phyloP scores from a whole-genome alignment of 2,888 invertebrate species.

The Baronia brevicornis region DNA sequence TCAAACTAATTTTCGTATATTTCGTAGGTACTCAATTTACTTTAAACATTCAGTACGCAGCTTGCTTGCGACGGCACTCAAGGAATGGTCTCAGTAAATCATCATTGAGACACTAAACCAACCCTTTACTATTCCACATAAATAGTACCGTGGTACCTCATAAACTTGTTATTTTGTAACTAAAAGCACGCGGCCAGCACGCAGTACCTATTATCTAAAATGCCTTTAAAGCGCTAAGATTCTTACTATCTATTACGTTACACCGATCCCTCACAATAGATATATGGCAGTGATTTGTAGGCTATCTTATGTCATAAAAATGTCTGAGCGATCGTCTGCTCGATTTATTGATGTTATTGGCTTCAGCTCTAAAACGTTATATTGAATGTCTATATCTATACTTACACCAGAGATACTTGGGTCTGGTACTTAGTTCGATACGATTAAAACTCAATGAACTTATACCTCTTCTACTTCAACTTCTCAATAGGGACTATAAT shows the following conservation, averaged over 20 bases:
- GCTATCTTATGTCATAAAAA: constrained; percentile 51
- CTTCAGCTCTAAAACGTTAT: constrained; percentile 17
- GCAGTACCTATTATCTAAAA: constrained; percentile 61
- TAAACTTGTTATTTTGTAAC: constrained; percentile 68
- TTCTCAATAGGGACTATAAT: too few species aligned
- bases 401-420: too few species aligned
- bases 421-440: too few species aligned
- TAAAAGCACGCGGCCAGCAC: constrained; percentile 48
- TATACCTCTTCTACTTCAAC: too few species aligned
- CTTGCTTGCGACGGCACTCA: constrained; percentile 32
- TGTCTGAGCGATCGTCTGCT: constrained; percentile 45
- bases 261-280: constrained; percentile 37
- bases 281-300: constrained; percentile 60
- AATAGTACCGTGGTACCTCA: constrained; percentile 47
- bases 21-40: too few species aligned
- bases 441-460: too few species aligned
- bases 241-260: constrained; percentile 38
- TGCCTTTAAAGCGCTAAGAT: constrained; percentile 59
- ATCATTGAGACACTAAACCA: constrained; percentile 56
- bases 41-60: too few species aligned
- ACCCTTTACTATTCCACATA: constrained; percentile 49
- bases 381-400: constrained; percentile 9
- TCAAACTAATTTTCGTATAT: too few species aligned
- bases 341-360: constrained; percentile 47
- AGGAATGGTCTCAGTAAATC: constrained; percentile 68